Evolutionary conservation across 2,888 invertebrate genomes (phyloP), one percentile per base, ranked within the genome.

Genomic region (Lochmaea capreae): DNA sequence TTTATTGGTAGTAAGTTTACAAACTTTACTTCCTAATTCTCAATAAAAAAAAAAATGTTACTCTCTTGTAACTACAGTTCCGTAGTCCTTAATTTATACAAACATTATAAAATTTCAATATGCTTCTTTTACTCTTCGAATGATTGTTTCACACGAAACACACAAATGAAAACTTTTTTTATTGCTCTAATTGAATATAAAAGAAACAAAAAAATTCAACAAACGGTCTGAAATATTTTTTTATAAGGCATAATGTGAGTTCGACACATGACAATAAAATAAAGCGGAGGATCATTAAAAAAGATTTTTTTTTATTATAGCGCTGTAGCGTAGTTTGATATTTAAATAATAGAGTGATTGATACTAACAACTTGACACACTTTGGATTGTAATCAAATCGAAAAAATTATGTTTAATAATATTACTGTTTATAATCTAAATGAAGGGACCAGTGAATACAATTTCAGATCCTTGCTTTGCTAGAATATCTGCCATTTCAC

Each of bases 1-100:
- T 61, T 68, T 68, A 26, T 61, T 61, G 67, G 54, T 54, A 54
- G 18, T 16, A 54, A 18, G 18, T 54, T 8, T 39, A 39, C 33
- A 39, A 8, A 39, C 33, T 39, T 39, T 22, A 3, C 33, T 39
- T 0, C 9, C 33, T 39, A 39, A 8, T 39, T 39, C 8, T 39
- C 33, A 39, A 39, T 33, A 33, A 4, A 26, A 26, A 43, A 12
- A 12, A 43, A 43, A 43, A 43, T 6, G 10, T 12, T 12, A 12
- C 3, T 43, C 12, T 12, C 3, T 0, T 6, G 43, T 43, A 43
- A 43, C 43, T 43, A 12, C 10, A 43, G 33, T 39, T 39, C 33
- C 33, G 5, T 33, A 33, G 33, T 33, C 33, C 14, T 2, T 46
- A 46, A 46, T 46, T 46, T 12, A 46, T 14, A 12, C 14, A 5